phyloP scores from a whole-genome alignment of 2,113 vertebrate species.

The Zeus faber region DNA sequence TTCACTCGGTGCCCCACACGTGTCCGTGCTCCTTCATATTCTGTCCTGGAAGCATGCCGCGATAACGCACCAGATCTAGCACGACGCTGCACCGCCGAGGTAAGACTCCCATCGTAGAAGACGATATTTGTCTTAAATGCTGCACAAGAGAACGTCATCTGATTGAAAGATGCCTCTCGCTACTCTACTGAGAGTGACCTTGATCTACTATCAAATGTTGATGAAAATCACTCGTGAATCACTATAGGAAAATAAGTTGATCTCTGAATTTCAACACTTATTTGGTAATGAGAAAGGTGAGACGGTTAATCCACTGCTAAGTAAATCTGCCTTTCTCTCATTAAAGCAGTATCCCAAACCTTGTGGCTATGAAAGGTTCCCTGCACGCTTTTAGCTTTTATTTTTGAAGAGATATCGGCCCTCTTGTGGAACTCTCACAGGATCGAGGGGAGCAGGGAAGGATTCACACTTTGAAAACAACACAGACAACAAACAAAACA shows the following conservation, averaged over 20 bases:
- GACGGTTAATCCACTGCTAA: slow-evolving; percentile 53
- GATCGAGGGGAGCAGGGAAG: slow-evolving; percentile 52
- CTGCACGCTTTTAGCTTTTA: slow-evolving; percentile 15
- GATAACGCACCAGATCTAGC: slow-evolving; percentile 11
- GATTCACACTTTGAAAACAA: slow-evolving; percentile 65
- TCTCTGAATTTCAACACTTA: slow-evolving; percentile 46
- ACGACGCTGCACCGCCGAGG: slow-evolving; percentile 4
- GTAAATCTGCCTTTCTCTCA: slow-evolving; percentile 48
- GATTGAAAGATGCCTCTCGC: no score
- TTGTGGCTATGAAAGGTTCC: no score
- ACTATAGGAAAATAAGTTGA: slow-evolving; percentile 46
- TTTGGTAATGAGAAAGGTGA: slow-evolving; percentile 36
- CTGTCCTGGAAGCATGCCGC: no score
- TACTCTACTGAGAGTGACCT: no score
- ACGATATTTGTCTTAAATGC: no score
- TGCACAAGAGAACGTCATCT: no score
- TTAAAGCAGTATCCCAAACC: no score
- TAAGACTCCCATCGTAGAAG: no score
- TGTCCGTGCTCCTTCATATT: no score
- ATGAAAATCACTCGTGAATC: slow-evolving; percentile 57
- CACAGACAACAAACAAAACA: slow-evolving; percentile 24
- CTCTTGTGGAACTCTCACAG: slow-evolving; percentile 81
- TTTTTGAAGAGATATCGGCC: no score
- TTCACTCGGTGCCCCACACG: slow-evolving; percentile 20
- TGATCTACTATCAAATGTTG: no score